These are phyloP conservation scores for Marisa cornuarietis DNA, from an alignment of 1,140 invertebrate genomes.

Conservation along the genomic window DNA sequence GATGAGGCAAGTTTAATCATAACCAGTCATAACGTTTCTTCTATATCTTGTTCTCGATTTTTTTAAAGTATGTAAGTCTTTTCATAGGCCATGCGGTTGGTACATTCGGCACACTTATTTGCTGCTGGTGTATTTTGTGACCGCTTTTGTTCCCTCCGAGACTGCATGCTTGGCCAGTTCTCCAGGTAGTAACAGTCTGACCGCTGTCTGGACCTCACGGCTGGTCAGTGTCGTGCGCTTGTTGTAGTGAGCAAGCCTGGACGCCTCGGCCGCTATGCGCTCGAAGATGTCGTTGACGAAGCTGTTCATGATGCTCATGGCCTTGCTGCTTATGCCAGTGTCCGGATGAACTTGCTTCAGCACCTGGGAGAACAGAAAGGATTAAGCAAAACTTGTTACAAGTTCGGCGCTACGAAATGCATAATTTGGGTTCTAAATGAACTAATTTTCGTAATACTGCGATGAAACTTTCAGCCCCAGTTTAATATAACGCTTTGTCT, in stretches of 20 bases:
- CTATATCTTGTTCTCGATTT: too few relatives aligned
- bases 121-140: conserved; percentile 71
- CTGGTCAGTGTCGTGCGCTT: conserved; percentile 67
- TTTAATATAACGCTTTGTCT: too few relatives aligned
- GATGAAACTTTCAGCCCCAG: too few relatives aligned
- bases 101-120: conserved; percentile 62
- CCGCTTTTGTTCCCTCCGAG: conserved; percentile 72
- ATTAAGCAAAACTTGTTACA: too few relatives aligned
- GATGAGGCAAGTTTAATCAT: too few relatives aligned
- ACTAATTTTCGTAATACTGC: too few relatives aligned
- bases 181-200: conserved; percentile 72
- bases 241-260: conserved; percentile 62
- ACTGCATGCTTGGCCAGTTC: conserved; percentile 74
- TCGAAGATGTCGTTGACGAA: conserved; percentile 68
- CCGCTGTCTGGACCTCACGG: conserved; percentile 74
- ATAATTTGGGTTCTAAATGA: too few relatives aligned
- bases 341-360: conserved; percentile 62
- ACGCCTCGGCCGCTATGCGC: conserved; percentile 62
- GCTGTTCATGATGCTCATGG: conserved; percentile 64
- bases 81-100: background rate
- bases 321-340: conserved; percentile 72
- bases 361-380: background rate
- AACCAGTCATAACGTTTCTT: too few relatives aligned
- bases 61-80: background rate
- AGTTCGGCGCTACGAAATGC: too few relatives aligned